Conservation (phyloP, 2,888 invertebrate species). For the Agrypnus murinus region DNA sequence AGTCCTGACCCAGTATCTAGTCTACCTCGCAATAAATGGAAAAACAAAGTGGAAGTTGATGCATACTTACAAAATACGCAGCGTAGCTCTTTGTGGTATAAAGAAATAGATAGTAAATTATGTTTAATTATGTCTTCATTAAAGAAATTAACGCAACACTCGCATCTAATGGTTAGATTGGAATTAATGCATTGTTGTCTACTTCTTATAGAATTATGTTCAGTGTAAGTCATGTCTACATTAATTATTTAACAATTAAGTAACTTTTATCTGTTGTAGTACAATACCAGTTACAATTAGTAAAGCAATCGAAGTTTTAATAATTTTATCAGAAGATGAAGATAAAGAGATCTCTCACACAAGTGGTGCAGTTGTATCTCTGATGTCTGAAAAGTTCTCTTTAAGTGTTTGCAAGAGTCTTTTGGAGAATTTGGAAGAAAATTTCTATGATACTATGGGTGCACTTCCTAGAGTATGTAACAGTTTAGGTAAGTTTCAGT, state of each 20-base stretch:
- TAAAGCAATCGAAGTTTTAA: slow-evolving; percentile 79
- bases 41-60: slow-evolving; percentile 65
- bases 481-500: slow-evolving; percentile 72
- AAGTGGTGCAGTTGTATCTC: slow-evolving; percentile 67
- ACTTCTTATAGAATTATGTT: slow-evolving; percentile 76
- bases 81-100: slow-evolving; percentile 75
- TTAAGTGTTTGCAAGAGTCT: slow-evolving; percentile 68
- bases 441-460: slow-evolving; percentile 75
- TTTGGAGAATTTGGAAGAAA: slow-evolving; percentile 76
- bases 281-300: slow-evolving; percentile 78
- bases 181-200: slow-evolving; percentile 78
- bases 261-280: slow-evolving; percentile 67
- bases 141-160: slow-evolving; percentile 74
- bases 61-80: slow-evolving; percentile 67
- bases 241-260: background rate
- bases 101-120: slow-evolving; percentile 75
- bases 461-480: slow-evolving; percentile 80
- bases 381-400: slow-evolving; percentile 70
- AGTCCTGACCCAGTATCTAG: background rate
- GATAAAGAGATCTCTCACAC: slow-evolving; percentile 72
- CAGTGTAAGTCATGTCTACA: slow-evolving; percentile 72
- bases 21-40: slow-evolving; percentile 39
- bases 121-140: slow-evolving; percentile 73
- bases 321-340: slow-evolving; percentile 81
- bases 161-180: slow-evolving; percentile 76